phyloP scores from a whole-genome alignment of 2,113 vertebrate genomes.

The Aythya baeri region DNA sequence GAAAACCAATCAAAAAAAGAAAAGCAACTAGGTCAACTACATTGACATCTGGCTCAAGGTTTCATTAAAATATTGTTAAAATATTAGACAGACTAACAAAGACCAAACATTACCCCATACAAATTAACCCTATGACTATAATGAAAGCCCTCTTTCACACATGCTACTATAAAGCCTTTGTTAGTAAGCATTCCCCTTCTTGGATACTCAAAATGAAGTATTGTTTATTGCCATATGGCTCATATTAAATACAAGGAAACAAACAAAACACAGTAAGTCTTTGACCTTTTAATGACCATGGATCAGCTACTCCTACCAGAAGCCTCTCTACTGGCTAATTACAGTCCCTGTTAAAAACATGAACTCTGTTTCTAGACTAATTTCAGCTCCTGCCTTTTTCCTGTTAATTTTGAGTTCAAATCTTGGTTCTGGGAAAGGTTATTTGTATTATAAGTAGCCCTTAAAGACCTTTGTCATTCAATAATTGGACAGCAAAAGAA shows the following conservation, averaged over 20 bases:
- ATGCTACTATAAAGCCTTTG: conserved; percentile 47
- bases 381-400: background rate
- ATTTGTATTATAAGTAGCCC: background rate
- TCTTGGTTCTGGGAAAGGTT: background rate
- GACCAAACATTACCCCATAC: conserved; percentile 10
- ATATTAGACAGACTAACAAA: conserved; percentile 36
- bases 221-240: conserved; percentile 64
- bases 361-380: background rate
- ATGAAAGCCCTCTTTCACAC: conserved; percentile 57
- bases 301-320: conserved; percentile 29
- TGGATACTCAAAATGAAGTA: conserved; percentile 42
- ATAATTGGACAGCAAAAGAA: background rate
- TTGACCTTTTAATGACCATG: conserved; percentile 46
- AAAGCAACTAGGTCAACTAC: background rate
- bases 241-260: conserved; percentile 53
- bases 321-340: conserved; percentile 7
- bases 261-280: conserved; percentile 53
- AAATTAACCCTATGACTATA: conserved; percentile 40
- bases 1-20: background rate
- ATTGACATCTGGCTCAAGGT: background rate
- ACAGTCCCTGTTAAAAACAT: background rate
- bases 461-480: background rate
- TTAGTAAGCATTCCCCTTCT: conserved; percentile 35
- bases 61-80: conserved; percentile 54
- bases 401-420: background rate